Evolutionary conservation across 1,140 invertebrate genomes (phyloP), one percentile per base, ranked within the genome.

Genomic region (Philopotamus ludificatus): DNA sequence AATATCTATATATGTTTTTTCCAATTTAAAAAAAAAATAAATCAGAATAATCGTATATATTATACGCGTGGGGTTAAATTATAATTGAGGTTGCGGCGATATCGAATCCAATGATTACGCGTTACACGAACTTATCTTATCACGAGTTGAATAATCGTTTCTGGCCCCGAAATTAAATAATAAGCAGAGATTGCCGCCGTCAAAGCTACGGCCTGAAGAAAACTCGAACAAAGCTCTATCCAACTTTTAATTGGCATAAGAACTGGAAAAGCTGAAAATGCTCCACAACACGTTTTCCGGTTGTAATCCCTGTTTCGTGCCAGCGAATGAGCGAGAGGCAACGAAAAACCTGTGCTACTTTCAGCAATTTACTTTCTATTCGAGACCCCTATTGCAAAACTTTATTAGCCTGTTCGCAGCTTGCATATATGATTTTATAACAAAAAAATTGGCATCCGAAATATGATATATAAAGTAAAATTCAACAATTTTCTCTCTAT

Each of bases 211-310:
- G 41, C 55, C 39, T 42, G 20, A n/a, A 28, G 34, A 47, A 47
- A 47, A 47, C 15, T 47, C 3, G 4, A 16, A 3, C 53, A 44
- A 44, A 58, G 55, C 55, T 39, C 12, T 10, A 21, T 21, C 39
- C 41, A 58, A 58, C 55, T 58, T 58, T 58, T 58, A 58, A 58
- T 58, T 58, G 55, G 55, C 28, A 10, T 20, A 25, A 45, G 55
- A 58, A 39, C 51, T 58, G 34, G 16, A 58, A 58, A 50, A 54
- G 23, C 12, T 15, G 51, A 54, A 54, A 54, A 39, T 45, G 41
- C 28, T 34, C 41, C 15, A 21, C 34, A 28, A 39, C 55, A 39
- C 39, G 55, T 26, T 58, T 58, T 58, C 41, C 28, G 41, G 22
- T 41, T 28, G 39, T 58, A 58, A 58, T 58, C 16, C 34, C 7